phyloP scores from a whole-genome alignment of 2,113 vertebrate genomes.

The Oxygymnocypris stewartii region DNA sequence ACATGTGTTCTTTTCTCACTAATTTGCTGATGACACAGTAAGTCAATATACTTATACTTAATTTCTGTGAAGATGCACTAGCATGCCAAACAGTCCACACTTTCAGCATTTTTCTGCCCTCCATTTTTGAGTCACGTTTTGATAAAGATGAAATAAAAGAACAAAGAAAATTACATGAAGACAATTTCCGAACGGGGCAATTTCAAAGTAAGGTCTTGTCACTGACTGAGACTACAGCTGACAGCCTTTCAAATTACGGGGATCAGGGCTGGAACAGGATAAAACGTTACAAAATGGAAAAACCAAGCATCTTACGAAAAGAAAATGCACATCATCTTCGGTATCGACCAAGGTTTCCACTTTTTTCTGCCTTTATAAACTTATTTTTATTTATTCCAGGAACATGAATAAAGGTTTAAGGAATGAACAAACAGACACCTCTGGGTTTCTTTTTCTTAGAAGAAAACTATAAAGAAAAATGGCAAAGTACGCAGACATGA shows the following conservation, averaged over 20 bases:
- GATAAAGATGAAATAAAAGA: not conserved
- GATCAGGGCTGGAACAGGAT: not conserved
- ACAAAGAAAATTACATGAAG: not conserved
- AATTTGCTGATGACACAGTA: not conserved
- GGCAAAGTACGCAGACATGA: not conserved
- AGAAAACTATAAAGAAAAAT: not conserved
- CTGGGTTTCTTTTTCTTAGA: not conserved
- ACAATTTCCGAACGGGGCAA: not conserved
- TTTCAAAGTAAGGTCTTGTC: not conserved
- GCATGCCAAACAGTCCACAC: not conserved
- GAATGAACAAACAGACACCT: conserved; percentile 25
- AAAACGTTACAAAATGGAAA: not conserved
- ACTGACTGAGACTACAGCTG: not conserved
- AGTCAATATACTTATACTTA: not conserved
- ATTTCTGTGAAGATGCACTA: not conserved
- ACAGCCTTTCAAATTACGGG: not conserved
- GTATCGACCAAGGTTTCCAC: not conserved
- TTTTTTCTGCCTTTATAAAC: conserved; percentile 14
- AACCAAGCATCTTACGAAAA: not conserved
- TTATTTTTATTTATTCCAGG: not conserved
- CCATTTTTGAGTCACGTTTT: not conserved
- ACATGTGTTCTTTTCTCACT: not conserved
- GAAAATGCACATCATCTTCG: not conserved
- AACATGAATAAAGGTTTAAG: not conserved
- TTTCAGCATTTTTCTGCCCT: not conserved